Base-by-base conservation (phyloP, 2,888 invertebrate genomes). In the Acleris literana region DNA sequence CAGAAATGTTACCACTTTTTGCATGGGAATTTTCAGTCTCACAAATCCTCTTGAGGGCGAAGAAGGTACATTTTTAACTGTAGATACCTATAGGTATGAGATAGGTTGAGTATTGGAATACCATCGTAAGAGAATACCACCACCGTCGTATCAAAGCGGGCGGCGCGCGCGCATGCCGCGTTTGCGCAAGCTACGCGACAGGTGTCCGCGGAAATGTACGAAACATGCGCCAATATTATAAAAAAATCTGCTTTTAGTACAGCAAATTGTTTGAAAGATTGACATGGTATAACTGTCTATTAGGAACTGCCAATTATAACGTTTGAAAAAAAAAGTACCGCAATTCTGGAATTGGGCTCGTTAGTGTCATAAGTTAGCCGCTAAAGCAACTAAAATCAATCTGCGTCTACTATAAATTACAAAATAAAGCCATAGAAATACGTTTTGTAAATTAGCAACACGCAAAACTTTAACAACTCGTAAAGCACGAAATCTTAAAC, bases 171-270 rank as follows among this genome's bases (percentile, higher is more conserved):
- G 57, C 63, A 68, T 68, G n/a, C 44, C 5, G 44, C 69, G 72
- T 68, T 81, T 81, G 73, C 73, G 80, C 76, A 80, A 81, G 63
- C 43, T 39, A 39, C 65, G 16, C 56, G 67, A 70, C 84, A 84
- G 81, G 82, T 84, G 84, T 81, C 82, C 69, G 70, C 70, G 77
- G 81, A 83, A 85, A 80, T 76, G 71, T 75, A 73, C 17, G 17
- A 46, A 46, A 46, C 17, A 16, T 17, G 46, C 70, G 63, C n/a
- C 33, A 57, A 25, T 56, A 39, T 46, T 29, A 54, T 17, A 4
- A 33, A 17, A 54, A 52, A 64, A 22, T 17, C 7, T 18, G 17
- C 18, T 33, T n/a, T 53, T 33, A 20, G 16, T 20, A 55, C 39
- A 25, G 29, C 33, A 22, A 54, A 43, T 49, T 11, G 13, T 49